phyloP scores from a whole-genome alignment of 1,140 invertebrate genomes.

The Drosophila kikkawai region DNA sequence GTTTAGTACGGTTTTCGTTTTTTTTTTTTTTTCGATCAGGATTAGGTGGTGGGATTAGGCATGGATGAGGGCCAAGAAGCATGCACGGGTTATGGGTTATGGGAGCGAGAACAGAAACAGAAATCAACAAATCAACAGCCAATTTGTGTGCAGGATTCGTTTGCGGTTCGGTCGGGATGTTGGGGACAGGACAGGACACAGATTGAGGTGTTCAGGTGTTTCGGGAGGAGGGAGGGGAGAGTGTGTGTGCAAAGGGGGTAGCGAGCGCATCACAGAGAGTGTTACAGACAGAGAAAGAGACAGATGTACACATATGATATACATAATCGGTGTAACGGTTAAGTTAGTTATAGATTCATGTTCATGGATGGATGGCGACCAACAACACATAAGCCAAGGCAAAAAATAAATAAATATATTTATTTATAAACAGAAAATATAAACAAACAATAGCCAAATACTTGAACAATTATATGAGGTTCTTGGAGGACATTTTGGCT shows the following conservation, averaged over 20 bases:
- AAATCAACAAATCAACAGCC: conserved; percentile 78
- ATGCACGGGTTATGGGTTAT: conserved; percentile 15
- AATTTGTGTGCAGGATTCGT: conserved; percentile 58
- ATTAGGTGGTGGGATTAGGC: conserved; percentile 24
- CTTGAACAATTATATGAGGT: neutral
- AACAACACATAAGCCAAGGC: conserved; percentile 18
- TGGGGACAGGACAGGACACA: neutral
- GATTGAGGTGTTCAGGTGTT: neutral
- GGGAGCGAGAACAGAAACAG: conserved; percentile 29
- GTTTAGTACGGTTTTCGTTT: conserved; percentile 7
- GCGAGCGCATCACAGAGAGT: conserved; percentile 52
- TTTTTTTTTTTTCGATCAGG: conserved; percentile 13
- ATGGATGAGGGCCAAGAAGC: conserved; percentile 4
- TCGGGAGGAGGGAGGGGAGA: too few species aligned
- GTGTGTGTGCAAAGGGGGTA: conserved; percentile 50
- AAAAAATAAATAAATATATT: conserved; percentile 4
- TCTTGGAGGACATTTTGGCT: neutral
- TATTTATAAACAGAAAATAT: neutral
- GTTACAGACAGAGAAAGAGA: conserved; percentile 49
- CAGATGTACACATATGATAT: conserved; percentile 48
- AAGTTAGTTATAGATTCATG: conserved; percentile 25
- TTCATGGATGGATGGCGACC: conserved; percentile 15
- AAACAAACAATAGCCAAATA: neutral
- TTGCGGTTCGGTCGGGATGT: conserved; percentile 15
- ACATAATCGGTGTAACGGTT: conserved; percentile 25